Percentiles rank a stretch among this genome's conserved stretches.
These are phyloP conservation scores for Lysiphlebus fabarum DNA, from an alignment of 1,140 invertebrate species.

Conservation along the genomic window DNA sequence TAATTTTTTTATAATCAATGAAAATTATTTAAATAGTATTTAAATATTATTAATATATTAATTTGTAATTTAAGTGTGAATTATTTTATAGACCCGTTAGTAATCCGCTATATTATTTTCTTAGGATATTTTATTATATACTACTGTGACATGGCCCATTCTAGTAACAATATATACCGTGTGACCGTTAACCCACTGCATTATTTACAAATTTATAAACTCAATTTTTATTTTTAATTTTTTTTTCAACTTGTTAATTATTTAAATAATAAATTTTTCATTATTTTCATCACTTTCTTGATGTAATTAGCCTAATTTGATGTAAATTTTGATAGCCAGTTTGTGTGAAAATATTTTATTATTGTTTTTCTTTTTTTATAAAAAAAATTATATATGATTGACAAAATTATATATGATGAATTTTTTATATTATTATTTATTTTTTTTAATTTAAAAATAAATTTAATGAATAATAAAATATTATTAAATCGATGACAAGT, in stretches of 20 bases:
- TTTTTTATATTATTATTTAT: no score
- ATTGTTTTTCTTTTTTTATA: no score
- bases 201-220: constrained; percentile 24
- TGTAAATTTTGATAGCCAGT: no score
- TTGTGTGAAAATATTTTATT: no score
- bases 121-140: no score
- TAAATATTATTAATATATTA: neutral
- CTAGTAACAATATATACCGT: constrained; percentile 13
- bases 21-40: neutral
- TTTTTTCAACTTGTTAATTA: neutral
- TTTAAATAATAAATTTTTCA: neutral
- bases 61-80: neutral
- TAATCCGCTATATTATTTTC: constrained; percentile 10
- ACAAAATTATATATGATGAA: no score
- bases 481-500: constrained; percentile 5
- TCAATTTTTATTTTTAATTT: constrained; percentile 15
- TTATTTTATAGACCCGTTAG: constrained; percentile 14
- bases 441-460: neutral
- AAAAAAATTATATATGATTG: no score
- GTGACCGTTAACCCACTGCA: constrained; percentile 22
- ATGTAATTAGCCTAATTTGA: no score
- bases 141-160: constrained; percentile 14
- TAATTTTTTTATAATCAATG: neutral
- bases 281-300: no score
- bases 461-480: constrained; percentile 17